phyloP scores from a whole-genome alignment of 2,797 vertebrate genomes.

The Brachymystax lenok region DNA sequence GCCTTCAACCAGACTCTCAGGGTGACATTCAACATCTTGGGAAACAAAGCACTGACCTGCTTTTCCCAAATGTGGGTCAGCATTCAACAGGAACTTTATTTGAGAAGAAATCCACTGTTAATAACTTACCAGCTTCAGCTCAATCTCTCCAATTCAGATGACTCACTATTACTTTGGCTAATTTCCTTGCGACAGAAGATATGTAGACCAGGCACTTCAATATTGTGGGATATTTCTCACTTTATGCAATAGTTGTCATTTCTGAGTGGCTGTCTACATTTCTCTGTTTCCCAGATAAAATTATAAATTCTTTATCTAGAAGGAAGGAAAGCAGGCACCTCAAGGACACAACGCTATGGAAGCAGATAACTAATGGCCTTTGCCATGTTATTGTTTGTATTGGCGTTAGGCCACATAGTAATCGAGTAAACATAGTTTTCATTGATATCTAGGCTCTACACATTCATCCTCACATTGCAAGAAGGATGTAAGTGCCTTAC shows the following conservation, averaged over 20 bases:
- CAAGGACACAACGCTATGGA: neutral
- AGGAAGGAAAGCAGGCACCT: neutral
- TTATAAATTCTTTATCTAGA: neutral
- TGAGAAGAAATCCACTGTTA: neutral
- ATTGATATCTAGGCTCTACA: neutral
- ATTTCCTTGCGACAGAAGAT: neutral
- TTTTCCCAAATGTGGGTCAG: slow-evolving; percentile 5
- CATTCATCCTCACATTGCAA: neutral
- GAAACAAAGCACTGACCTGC: slow-evolving; percentile 14
- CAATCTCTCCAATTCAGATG: neutral
- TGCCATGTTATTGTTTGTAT: neutral
- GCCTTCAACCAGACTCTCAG: slow-evolving; percentile 9
- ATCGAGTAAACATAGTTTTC: neutral
- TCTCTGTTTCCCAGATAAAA: neutral
- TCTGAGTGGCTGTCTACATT: too few species aligned
- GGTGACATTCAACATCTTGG: slow-evolving; percentile 3
- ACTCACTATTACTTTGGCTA: neutral
- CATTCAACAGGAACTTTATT: slow-evolving; percentile 21
- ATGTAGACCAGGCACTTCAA: neutral
- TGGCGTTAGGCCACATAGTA: neutral
- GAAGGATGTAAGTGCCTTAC: neutral
- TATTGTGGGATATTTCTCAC: neutral
- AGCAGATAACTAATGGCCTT: neutral
- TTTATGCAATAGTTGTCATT: neutral
- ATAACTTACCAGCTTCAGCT: neutral